phyloP scores from a whole-genome alignment of 2,797 vertebrate species.

The Myotis vivesi region DNA sequence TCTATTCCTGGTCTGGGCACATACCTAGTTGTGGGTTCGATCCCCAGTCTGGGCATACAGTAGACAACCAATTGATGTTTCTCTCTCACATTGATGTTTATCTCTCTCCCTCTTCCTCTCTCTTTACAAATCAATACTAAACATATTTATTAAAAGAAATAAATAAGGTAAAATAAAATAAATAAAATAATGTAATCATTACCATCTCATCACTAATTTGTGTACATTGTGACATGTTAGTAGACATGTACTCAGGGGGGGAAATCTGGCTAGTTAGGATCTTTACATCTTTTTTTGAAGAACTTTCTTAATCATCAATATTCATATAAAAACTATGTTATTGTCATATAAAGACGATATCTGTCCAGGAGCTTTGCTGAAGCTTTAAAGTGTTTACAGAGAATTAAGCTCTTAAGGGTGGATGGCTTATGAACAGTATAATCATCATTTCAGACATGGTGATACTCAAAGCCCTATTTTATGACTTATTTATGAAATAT shows the following conservation, averaged over 20 bases:
- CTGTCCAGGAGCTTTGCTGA: neutral
- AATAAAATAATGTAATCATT: neutral
- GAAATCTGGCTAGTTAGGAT: neutral
- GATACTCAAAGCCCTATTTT: neutral
- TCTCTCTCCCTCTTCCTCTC: neutral
- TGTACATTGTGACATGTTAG: constrained; percentile 3
- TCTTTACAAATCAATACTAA: neutral
- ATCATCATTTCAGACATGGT: neutral
- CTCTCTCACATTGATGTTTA: neutral
- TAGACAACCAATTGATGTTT: neutral
- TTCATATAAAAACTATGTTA: neutral
- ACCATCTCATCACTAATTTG: neutral
- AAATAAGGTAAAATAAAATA: neutral
- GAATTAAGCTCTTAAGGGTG: neutral
- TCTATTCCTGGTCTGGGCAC: neutral
- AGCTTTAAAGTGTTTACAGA: neutral
- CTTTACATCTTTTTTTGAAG: neutral
- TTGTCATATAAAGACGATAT: neutral
- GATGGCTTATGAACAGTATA: neutral
- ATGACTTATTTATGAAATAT: neutral
- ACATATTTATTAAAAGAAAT: neutral
- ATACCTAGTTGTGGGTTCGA: neutral
- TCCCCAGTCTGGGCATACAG: neutral
- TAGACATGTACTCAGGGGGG: neutral
- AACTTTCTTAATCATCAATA: neutral